Evolutionary conservation across 2,888 invertebrate species (phyloP), one percentile per base, ranked within the genome.

Genomic region (Hartigia nigra): DNA sequence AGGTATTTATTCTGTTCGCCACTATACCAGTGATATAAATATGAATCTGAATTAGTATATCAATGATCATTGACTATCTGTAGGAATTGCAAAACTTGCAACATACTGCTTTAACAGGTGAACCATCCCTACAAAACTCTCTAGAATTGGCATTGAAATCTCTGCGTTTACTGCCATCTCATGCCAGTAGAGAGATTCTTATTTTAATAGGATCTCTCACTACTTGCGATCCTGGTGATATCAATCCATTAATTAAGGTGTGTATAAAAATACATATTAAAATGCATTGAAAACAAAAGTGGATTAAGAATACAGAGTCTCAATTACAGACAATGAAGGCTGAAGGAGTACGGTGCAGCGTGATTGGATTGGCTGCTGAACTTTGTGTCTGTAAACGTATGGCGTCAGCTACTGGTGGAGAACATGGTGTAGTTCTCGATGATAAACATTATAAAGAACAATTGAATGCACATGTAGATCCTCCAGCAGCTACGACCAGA

Each of bases 91-190:
- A 85, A 84, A 94, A 93, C 69, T 90, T 96, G 83, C 92, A 93
- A 77, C 95, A 95, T 85, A 93, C 95, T 32, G 90, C 93, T 14
- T 94, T 98, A 82, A 94, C 94, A 74, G 99, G 99, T 0, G 99
- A 99, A 92, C 98, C 99, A 0, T 99, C 99, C 0, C 92, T 99
- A 77, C 99, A 99, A 92, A 99, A 99, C 91, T 96, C 98, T 0
- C 92, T 99, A 77, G 98, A 99, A 89, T 92, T 98, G 85, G 98
- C 98, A 0, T 92, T 96, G 14, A 94, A 96, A 86, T 96, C 97
- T 0, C 93, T 99, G 14, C 96, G 95, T 90, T 95, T 98, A 77
- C 94, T 99, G 86, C 99, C 99, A 0, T 95, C 96, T 0, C 99
- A 99, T 92, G 97, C 98, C 0, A 99, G 99, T 80, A 94, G 98